Evolutionary conservation across 2,113 vertebrate genomes (phyloP).

Genomic region (Glaucomys volans): DNA sequence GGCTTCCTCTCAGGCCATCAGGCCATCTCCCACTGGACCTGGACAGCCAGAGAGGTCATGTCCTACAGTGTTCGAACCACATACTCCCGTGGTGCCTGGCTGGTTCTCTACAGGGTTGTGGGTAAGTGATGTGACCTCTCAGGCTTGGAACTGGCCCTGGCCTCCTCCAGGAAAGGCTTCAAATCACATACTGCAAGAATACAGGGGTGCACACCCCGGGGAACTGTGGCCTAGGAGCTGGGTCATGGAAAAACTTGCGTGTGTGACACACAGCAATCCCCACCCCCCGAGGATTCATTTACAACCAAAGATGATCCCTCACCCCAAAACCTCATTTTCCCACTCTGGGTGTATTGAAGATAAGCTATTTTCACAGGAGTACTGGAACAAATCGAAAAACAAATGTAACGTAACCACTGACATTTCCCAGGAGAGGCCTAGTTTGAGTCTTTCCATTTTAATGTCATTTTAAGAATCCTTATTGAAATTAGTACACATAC

Average conservation of each 20-base stretch:
- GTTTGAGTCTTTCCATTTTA: conserved; percentile 58
- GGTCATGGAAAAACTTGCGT: accelerated
- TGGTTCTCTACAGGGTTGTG: neutral
- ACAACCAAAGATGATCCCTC: neutral
- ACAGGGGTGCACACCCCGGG: accelerated
- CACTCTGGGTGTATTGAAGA: neutral
- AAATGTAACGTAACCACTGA: conserved; percentile 27
- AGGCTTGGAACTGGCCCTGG: neutral
- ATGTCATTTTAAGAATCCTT: conserved; percentile 66
- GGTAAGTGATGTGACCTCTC: neutral
- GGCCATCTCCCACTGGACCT: too few species aligned
- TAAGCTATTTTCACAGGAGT: conserved; percentile 29
- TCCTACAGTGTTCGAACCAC: accelerated
- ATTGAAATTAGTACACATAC: conserved; percentile 24
- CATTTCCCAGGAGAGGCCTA: conserved; percentile 60
- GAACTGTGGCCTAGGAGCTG: neutral
- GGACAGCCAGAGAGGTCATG: neutral
- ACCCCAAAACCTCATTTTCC: neutral
- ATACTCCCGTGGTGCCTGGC: neutral
- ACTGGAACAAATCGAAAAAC: conserved; percentile 60
- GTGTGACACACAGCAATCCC: neutral
- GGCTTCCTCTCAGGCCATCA: neutral
- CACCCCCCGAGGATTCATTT: neutral
- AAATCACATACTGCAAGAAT: neutral
- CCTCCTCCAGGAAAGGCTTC: neutral